Base-by-base conservation (phyloP, 2,888 invertebrate genomes). In the Erebia ligea region DNA sequence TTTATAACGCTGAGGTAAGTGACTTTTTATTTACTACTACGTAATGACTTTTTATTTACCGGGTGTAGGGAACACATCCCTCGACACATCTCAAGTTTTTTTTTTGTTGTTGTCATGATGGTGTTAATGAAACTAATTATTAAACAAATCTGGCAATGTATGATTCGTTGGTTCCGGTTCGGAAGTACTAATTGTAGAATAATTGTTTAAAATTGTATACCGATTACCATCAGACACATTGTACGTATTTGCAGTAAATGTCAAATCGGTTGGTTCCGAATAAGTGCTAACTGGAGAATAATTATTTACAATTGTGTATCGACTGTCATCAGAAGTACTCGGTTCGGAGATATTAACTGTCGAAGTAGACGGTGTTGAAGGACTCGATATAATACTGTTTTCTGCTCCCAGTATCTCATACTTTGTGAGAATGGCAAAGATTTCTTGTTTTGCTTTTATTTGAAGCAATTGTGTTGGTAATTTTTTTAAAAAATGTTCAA, bases 311-410 rank as follows among this genome's bases (percentile, higher is more conserved):
- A 54, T 54, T 54, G 54, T 54, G 54, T 19, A 54, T 54, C 54
- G 54, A 54, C 54, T 54, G 54, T 54, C 54, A 54, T 54, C 54
- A 54, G 54, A 54, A 54, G 54, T 54, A 54, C 54, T 54, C 54
- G 52, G 52, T 54, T 54, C 52, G 52, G 17, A 54, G 52, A 54
- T 54, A 54, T 54, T 54, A 54, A 54, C 52, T 54, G 52, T 54
- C 52, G 52, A 54, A 54, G 19, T 54, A 54, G 52, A 54, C 52
- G 52, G 52, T 54, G 52, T 54, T 54, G 52, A 54, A 54, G 52
- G 52, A 54, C 52, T 54, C 52, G 19, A 54, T 54, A 54, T 54
- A 54, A 54, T 54, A 54, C 52, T 54, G 52, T 54, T 54, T 54
- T 54, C 52, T 54, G 52, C 52, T 54, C 52, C 52, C 52, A 54